Evolutionary conservation across 2,113 vertebrate genomes (phyloP).

Genomic region (Gila orcuttii): DNA sequence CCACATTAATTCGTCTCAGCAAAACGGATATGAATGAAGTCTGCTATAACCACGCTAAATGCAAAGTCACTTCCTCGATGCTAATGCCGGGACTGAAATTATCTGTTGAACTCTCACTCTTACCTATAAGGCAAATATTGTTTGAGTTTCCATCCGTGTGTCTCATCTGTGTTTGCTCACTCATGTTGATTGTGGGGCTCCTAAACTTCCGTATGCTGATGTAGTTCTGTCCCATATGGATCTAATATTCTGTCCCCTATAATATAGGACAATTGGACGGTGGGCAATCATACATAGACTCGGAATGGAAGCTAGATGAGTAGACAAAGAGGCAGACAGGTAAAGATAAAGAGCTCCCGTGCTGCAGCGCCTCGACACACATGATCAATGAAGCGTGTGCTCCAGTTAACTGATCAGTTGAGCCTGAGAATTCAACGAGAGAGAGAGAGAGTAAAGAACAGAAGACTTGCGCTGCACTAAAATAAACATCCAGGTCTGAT

Average conservation of each 20-base stretch:
- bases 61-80: not conserved
- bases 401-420: conserved; percentile 69
- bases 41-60: not conserved
- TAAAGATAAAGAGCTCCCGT: conserved; percentile 55
- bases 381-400: conserved; percentile 68
- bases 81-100: not conserved
- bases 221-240: not conserved
- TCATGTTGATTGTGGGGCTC: not conserved
- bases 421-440: conserved; percentile 58
- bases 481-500: not conserved
- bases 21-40: not conserved
- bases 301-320: not conserved
- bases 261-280: not conserved
- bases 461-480: not conserved
- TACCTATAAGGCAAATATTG: not conserved
- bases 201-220: not conserved
- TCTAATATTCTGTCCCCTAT: not conserved
- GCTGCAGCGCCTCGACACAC: conserved; percentile 63
- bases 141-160: not conserved
- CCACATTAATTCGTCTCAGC: not conserved
- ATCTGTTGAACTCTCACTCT: not conserved
- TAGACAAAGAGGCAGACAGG: conserved; percentile 19
- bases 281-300: not conserved
- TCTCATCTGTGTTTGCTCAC: not conserved
- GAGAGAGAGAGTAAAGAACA: not conserved